Conservation (phyloP, 2,888 invertebrate genomes). For the Eilema griseolum region DNA sequence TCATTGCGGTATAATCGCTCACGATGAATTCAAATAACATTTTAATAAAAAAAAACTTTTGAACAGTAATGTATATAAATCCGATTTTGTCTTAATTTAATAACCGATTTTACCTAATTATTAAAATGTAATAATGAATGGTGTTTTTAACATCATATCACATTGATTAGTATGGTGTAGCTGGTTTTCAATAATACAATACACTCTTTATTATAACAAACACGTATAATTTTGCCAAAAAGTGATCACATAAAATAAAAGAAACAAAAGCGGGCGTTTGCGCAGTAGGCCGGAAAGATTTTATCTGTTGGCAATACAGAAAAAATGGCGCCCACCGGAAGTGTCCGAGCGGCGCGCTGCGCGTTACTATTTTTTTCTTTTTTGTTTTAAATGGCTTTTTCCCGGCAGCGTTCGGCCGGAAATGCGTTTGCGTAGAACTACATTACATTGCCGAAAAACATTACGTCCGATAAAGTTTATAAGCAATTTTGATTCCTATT, state of each 20-base stretch:
- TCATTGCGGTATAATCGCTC: too few relatives aligned
- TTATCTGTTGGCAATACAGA: conserved; percentile 87
- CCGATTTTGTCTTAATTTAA: too few relatives aligned
- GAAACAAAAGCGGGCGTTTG: conserved; percentile 80
- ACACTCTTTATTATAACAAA: conserved; percentile 47
- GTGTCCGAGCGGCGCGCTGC: conserved; percentile 86
- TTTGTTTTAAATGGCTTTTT: conserved; percentile 87
- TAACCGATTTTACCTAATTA: too few relatives aligned
- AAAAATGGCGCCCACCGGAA: conserved; percentile 88
- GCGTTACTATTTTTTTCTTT: conserved; percentile 85
- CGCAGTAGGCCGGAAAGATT: conserved; percentile 87
- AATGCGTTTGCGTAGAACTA: conserved; percentile 86
- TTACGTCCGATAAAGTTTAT: conserved; percentile 69
- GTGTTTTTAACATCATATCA: neutral
- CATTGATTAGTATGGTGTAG: neutral
- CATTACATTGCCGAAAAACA: conserved; percentile 73
- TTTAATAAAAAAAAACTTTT: too few relatives aligned
- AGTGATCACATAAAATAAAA: conserved; percentile 77
- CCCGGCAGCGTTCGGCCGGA: conserved; percentile 85
- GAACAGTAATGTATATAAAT: neutral
- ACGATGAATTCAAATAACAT: too few relatives aligned
- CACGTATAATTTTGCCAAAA: conserved; percentile 75
- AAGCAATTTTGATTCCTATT: conserved; percentile 72
- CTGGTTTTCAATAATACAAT: conserved; percentile 32
- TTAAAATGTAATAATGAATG: neutral